These are phyloP conservation scores for Hyla sarda DNA, from an alignment of 2,113 vertebrate genomes.

Conservation along the genomic window DNA sequence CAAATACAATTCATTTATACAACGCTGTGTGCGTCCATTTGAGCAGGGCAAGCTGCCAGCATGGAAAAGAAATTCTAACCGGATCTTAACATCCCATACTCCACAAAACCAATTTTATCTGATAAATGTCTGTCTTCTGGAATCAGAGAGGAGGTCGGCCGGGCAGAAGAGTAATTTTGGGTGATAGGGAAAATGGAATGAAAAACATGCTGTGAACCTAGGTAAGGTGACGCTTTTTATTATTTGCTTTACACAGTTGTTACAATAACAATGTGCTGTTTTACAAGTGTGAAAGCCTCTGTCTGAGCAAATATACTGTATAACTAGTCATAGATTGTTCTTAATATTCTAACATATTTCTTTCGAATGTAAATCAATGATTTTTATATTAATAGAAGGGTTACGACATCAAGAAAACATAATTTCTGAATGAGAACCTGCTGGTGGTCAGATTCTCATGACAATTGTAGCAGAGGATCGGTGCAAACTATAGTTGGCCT, in stretches of 20 bases:
- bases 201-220: not conserved
- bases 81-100: conserved; percentile 28
- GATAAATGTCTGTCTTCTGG: conserved; percentile 49
- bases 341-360: not conserved
- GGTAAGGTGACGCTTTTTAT: conserved; percentile 20
- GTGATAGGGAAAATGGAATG: conserved; percentile 12
- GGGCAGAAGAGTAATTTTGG: conserved; percentile 25
- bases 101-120: conserved; percentile 43
- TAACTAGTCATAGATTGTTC: not conserved
- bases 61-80: conserved; percentile 19
- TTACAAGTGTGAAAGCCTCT: not conserved
- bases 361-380: not conserved
- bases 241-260: conserved; percentile 2
- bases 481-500: too few species aligned
- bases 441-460: too few species aligned
- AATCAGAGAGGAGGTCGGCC: conserved; percentile 26
- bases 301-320: not conserved
- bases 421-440: not conserved
- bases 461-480: too few species aligned
- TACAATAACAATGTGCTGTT: not conserved
- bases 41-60: conserved; percentile 28
- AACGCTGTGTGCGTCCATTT: conserved; percentile 40
- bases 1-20: conserved; percentile 53
- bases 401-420: too few species aligned
- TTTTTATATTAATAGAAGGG: not conserved